A percentile compares a stretch with the other conserved stretches of the same genome.
These are phyloP conservation scores for Dinocampus coccinellae DNA, from an alignment of 2,888 invertebrate species.

Conservation along the genomic window DNA sequence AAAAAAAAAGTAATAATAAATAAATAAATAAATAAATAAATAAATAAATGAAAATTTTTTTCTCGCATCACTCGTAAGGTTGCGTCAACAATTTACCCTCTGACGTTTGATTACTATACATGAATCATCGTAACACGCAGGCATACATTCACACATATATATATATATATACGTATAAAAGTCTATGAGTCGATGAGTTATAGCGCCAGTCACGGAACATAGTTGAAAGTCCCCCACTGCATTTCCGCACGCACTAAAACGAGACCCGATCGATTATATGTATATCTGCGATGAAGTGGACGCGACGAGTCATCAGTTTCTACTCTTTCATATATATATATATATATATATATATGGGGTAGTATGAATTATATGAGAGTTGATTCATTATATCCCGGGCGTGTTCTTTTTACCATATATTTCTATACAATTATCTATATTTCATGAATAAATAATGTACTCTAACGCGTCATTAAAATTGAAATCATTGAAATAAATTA, in stretches of 20 bases:
- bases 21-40: too few species aligned
- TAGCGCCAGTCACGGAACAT: constrained; percentile 35
- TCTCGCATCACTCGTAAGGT: constrained; percentile 28
- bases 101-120: constrained; percentile 34
- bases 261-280: constrained; percentile 9
- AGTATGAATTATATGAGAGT: neutral
- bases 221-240: constrained; percentile 10
- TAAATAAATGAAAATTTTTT: constrained; percentile 3
- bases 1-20: too few species aligned
- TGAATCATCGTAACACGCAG: constrained; percentile 31
- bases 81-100: constrained; percentile 25
- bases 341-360: neutral
- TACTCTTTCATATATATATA: neutral
- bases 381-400: constrained; percentile 6
- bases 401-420: neutral
- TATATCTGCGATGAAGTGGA: constrained; percentile 10
- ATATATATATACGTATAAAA: neutral
- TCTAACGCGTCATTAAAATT: neutral
- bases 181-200: constrained; percentile 28
- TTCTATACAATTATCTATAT: neutral
- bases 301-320: constrained; percentile 16
- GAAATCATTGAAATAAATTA: neutral
- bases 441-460: neutral
- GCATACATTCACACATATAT: neutral
- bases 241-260: constrained; percentile 20